Percentiles rank a stretch among this genome's conserved stretches.
phyloP scores from a whole-genome alignment of 2,888 invertebrate genomes.

The Clostera curtula region DNA sequence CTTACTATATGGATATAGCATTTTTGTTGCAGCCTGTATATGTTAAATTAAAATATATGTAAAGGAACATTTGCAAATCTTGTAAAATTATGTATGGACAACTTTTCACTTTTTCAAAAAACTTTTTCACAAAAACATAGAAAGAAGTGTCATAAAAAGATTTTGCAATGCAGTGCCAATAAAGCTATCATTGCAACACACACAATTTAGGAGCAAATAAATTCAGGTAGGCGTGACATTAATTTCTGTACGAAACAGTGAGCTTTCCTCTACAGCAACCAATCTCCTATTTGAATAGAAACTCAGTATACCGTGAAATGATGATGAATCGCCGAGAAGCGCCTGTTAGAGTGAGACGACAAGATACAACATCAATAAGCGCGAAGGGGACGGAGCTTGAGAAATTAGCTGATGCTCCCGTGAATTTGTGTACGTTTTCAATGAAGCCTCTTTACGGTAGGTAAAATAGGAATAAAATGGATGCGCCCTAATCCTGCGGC shows the following conservation, averaged over 20 bases:
- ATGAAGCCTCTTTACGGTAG: conserved; percentile 72
- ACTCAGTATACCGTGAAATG: conserved; percentile 73
- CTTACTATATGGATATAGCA: too few species aligned
- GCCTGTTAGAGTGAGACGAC: conserved; percentile 49
- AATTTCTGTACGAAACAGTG: conserved; percentile 23
- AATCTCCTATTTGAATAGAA: conserved; percentile 59
- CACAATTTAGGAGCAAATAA: conserved; percentile 3
- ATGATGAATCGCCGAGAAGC: conserved; percentile 72
- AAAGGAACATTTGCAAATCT: too few species aligned
- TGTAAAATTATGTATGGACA: too few species aligned
- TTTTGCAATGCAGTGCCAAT: too few species aligned
- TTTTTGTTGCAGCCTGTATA: too few species aligned
- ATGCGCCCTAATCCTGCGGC: conserved; percentile 67
- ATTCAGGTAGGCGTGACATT: conserved; percentile 19
- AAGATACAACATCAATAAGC: conserved; percentile 20
- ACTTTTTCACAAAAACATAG: too few species aligned
- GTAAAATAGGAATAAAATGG: conserved; percentile 74
- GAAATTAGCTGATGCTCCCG: conserved; percentile 69
- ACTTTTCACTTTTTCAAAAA: too few species aligned
- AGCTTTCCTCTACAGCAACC: conserved; percentile 31
- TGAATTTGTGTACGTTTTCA: conserved; percentile 74
- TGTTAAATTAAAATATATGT: too few species aligned
- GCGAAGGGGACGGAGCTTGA: conserved; percentile 44
- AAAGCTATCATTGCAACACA: too few species aligned
- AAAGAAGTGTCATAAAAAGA: too few species aligned